A percentile compares a stretch with the other conserved stretches of the same genome.
phyloP scores from a whole-genome alignment of 2,113 vertebrate species.

The Oceanites oceanicus region DNA sequence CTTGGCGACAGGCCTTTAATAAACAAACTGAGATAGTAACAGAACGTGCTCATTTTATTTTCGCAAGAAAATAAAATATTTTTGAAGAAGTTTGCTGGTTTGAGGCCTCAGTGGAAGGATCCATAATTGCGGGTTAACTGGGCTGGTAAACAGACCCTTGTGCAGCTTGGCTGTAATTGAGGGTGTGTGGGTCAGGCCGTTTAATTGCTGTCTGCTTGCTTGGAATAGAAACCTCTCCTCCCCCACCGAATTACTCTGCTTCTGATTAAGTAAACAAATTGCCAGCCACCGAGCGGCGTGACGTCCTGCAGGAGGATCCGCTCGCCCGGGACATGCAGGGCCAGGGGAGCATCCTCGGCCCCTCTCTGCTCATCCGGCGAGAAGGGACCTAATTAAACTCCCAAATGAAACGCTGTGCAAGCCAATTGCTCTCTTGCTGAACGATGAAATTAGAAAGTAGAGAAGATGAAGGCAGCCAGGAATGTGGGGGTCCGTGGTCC shows the following conservation, averaged over 20 bases:
- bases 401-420: accelerated
- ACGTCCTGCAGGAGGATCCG: neutral
- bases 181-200: slow-evolving; percentile 56
- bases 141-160: slow-evolving; percentile 51
- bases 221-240: slow-evolving; percentile 69
- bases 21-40: slow-evolving; percentile 17
- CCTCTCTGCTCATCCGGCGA: neutral
- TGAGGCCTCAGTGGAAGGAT: slow-evolving; percentile 52
- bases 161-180: slow-evolving; percentile 56
- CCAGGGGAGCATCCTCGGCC: neutral
- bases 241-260: slow-evolving; percentile 17
- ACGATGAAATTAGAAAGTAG: neutral
- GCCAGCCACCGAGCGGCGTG: neutral
- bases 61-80: slow-evolving; percentile 11
- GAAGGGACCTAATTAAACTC: neutral
- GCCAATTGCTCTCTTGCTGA: neutral
- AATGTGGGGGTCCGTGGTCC: neutral
- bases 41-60: slow-evolving; percentile 17
- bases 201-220: slow-evolving; percentile 72
- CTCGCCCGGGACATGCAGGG: neutral
- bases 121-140: slow-evolving; percentile 64
- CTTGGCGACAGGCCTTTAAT: neutral
- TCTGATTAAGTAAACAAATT: slow-evolving; percentile 55
- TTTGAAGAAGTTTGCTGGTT: slow-evolving; percentile 27
- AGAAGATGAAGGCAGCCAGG: neutral